Evolutionary conservation across 2,113 vertebrate genomes (phyloP), one percentile per base, ranked within the genome.

Genomic region (Motacilla tschutschensis): DNA sequence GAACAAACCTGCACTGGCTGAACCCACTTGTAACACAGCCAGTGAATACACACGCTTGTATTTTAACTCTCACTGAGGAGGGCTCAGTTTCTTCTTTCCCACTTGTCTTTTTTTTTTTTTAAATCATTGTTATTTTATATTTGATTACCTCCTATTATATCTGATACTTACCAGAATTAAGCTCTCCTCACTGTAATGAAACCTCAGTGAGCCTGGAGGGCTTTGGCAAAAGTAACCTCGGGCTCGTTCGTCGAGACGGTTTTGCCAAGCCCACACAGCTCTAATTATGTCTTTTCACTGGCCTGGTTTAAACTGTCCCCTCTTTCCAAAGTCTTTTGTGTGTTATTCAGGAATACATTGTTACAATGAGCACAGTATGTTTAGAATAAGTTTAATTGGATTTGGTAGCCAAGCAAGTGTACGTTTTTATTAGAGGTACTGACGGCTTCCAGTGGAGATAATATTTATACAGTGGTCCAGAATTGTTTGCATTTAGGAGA

Each of bases 261-360:
- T 97, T 93, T 96, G 95, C 94, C 96, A 97, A 97, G 89, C 87
- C 94, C 93, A 93, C 90, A 91, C 88, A 83, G 78, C 93, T 96
- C 89, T 97, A 95, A 96, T 97, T 95, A 74, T 90, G 88, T 96
- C 93, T 95, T 97, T 96, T 93, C 85, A 69, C 57, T 95, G 85
- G 81, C 82, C 93, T 89, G 77, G 63, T 82, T 92, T 78, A 80
- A 93, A 92, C 66, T 92, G 65, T 90, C 90, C 86, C 60, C 59
- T 92, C 84, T 94, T 85, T 94, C 77, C 89, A 92, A 87, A 93
- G 67, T 91, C 94, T 91, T 96, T 95, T 95, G 91, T 96, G 80
- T 95, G 79, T 83, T 90, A 41, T 58, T 87, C 88, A 94, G 92
- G 91, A 96, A 70, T 84, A 83, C 55, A 20, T 94, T 88, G 92